Conservation (phyloP, 2,113 vertebrate genomes). For the Perccottus glenii region DNA sequence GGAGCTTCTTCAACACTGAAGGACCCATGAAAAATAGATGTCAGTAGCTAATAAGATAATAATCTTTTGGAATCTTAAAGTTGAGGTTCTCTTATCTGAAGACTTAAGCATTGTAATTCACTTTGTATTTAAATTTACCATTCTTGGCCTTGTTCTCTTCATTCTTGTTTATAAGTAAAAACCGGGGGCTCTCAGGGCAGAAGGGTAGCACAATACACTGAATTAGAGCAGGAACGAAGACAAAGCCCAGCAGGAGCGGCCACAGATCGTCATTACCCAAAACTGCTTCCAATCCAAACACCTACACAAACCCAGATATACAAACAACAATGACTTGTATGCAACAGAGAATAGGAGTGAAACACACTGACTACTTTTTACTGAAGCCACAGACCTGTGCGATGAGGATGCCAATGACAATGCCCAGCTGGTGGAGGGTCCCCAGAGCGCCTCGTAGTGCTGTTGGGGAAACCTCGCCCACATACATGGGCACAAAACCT, state of each 20-base stretch:
- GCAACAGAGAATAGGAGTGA: not conserved
- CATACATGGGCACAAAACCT: conserved; percentile 96
- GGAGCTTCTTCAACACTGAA: conserved; percentile 92
- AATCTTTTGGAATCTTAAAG: no score
- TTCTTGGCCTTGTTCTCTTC: conserved; percentile 94
- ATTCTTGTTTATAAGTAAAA: conserved; percentile 93
- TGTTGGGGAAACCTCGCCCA: conserved; percentile 93
- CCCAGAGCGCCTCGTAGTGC: conserved; percentile 90
- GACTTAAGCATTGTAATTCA: no score
- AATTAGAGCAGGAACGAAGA: conserved; percentile 86
- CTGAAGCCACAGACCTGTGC: conserved; percentile 83
- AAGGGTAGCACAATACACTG: conserved; percentile 90
- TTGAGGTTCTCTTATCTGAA: no score
- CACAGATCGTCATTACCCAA: conserved; percentile 86
- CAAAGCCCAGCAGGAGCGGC: conserved; percentile 90
- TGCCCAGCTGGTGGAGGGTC: conserved; percentile 95
- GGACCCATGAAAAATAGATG: not conserved
- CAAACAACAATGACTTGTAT: not conserved
- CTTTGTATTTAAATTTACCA: conserved; percentile 72
- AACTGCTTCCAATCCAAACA: conserved; percentile 89
- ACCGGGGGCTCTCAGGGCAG: conserved; percentile 93
- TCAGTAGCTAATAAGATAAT: not conserved
- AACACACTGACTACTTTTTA: not conserved
- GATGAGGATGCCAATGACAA: conserved; percentile 93
- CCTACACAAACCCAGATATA: conserved; percentile 64